Evolutionary conservation across 2,888 invertebrate species (phyloP).

Genomic region (Eulithis prunata): DNA sequence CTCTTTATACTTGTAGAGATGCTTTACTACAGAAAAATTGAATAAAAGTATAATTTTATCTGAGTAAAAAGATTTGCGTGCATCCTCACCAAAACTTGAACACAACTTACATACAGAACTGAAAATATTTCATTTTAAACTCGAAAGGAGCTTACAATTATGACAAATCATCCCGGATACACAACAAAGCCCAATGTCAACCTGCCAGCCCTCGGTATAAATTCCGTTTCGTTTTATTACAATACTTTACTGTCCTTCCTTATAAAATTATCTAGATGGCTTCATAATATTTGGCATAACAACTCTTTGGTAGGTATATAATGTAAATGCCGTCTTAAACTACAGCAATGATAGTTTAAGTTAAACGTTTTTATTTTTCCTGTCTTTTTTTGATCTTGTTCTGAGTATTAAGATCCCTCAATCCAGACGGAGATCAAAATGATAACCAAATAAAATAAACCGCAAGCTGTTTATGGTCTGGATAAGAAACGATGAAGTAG

Average conservation of each 20-base stretch:
- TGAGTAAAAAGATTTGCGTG: neutral
- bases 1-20: too few relatives aligned
- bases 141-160: slow-evolving; percentile 36
- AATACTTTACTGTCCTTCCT: slow-evolving; percentile 15
- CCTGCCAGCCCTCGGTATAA: slow-evolving; percentile 29
- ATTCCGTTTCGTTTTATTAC: slow-evolving; percentile 22
- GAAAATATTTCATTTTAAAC: slow-evolving; percentile 17
- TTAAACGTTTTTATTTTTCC: too few relatives aligned
- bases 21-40: too few relatives aligned
- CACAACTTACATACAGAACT: slow-evolving; percentile 10
- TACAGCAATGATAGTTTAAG: too few relatives aligned
- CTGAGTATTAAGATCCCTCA: too few relatives aligned
- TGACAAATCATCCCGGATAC: slow-evolving; percentile 38
- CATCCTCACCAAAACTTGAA: slow-evolving; percentile 5
- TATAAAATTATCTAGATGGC: slow-evolving; percentile 31
- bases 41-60: too few relatives aligned
- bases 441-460: too few relatives aligned
- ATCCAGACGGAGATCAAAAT: too few relatives aligned
- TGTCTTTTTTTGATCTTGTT: too few relatives aligned
- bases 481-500: too few relatives aligned
- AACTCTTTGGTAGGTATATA: neutral
- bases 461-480: too few relatives aligned
- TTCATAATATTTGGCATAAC: slow-evolving; percentile 17
- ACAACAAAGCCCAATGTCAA: slow-evolving; percentile 33
- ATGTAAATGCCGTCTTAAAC: too few relatives aligned